Base-by-base conservation (phyloP, 2,888 invertebrate genomes). In the Busseola fusca region DNA sequence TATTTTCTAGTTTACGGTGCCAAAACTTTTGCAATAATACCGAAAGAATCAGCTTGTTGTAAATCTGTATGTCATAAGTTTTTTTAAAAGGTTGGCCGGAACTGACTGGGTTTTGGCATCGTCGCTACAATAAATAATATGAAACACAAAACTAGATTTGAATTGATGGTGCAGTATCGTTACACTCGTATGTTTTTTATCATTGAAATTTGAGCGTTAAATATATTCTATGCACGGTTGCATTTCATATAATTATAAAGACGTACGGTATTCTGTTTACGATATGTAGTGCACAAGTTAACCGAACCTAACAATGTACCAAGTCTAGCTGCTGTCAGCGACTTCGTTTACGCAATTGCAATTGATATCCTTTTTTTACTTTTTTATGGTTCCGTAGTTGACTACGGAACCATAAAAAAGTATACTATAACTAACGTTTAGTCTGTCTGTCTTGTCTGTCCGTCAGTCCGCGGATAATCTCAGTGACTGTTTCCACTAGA, bases 51-150 rank as follows among this genome's bases (percentile, higher is more conserved):
- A 67, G 72, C 62, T 58, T 64, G 81, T 72, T 65, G 57, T 78
- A 78, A 81, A 78, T 78, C 77, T 68, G 60, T 57, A 16, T 16
- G 62, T 65, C 72, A 54, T 34, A 34, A 77, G 40, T 60, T 78
- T 81, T 80, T 83, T 76, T 63, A 68, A 81, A 77, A 69, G 50
- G 48, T 48, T 62, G 54, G 54, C 63, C 1, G 62, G 42, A 30
- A 37, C 64, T 52, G 64, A 78, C 72, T 45, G 25, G 45, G 7
- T 76, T 64, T 76, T 78, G 78, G 81, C 78, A 81, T 68, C 37
- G 62, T 65, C 37, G 62, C 34, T 81, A 68, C 77, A 65, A 72
- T 63, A 52, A 54, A 63, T 64, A 58, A 76, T 58, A 76, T 69
- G 63, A 65, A 80, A 66, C 18, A 18, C 45, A 64, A 60, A 62